phyloP scores from a whole-genome alignment of 2,797 vertebrate genomes.

The Sciaenops ocellatus region DNA sequence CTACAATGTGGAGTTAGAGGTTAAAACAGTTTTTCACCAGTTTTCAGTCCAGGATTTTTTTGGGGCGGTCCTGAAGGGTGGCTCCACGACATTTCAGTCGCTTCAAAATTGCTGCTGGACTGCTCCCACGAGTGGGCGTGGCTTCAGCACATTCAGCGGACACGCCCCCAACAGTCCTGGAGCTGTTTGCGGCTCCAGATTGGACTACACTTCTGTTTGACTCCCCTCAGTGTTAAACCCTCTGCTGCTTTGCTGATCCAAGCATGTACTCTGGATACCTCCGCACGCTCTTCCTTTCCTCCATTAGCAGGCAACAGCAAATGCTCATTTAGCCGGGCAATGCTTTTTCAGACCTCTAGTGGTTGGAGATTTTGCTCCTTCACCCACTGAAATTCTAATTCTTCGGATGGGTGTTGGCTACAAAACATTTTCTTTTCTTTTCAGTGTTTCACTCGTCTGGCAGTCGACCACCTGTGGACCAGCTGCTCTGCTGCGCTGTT shows the following conservation, averaged over 20 bases:
- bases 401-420: slow-evolving; percentile 2
- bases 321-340: neutral
- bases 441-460: slow-evolving; percentile 3
- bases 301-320: slow-evolving; percentile 23
- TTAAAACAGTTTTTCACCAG: too few relatives aligned
- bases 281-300: neutral
- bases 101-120: too few relatives aligned
- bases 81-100: too few relatives aligned
- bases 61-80: too few relatives aligned
- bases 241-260: neutral
- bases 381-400: neutral
- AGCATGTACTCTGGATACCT: neutral
- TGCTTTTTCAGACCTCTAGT: slow-evolving; percentile 9
- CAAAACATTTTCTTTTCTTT: slow-evolving; percentile 7
- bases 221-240: neutral
- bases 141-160: too few relatives aligned
- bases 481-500: slow-evolving; percentile 30
- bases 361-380: slow-evolving; percentile 2
- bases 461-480: slow-evolving; percentile 26
- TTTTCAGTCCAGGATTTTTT: too few relatives aligned
- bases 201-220: neutral
- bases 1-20: too few relatives aligned
- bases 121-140: too few relatives aligned
- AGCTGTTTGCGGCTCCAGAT: too few relatives aligned
- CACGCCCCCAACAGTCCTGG: too few relatives aligned